Evolutionary conservation across 2,797 vertebrate species (phyloP).

Genomic region (Neostethus bicornis): DNA sequence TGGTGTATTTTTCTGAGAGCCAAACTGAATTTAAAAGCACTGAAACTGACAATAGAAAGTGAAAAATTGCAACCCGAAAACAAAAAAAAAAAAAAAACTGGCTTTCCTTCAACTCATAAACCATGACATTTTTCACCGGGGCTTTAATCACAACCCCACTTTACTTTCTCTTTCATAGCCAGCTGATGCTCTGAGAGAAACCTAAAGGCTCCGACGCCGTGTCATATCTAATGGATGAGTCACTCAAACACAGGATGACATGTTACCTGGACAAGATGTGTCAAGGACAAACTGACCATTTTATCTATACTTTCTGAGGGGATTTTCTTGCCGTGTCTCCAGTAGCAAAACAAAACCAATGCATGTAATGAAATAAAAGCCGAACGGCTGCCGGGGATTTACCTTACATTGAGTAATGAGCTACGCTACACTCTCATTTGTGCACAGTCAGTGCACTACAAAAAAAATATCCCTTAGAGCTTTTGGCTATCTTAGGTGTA

Average conservation of each 20-base stretch:
- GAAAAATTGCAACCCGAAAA: slow-evolving; percentile 41
- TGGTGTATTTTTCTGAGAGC: slow-evolving; percentile 11
- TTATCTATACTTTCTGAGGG: slow-evolving; percentile 49
- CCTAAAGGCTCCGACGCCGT: slow-evolving; percentile 30
- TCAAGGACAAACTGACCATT: slow-evolving; percentile 58
- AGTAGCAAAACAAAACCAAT: slow-evolving; percentile 21
- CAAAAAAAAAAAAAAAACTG: slow-evolving; percentile 30
- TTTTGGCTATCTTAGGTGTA: not conserved
- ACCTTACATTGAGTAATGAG: slow-evolving; percentile 35
- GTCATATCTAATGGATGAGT: slow-evolving; percentile 61
- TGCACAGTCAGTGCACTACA: slow-evolving; percentile 20
- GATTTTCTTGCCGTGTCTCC: slow-evolving; percentile 49
- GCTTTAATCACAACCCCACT: slow-evolving; percentile 42
- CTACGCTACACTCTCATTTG: slow-evolving; percentile 6
- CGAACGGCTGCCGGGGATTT: slow-evolving; percentile 46
- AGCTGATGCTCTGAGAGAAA: slow-evolving; percentile 25
- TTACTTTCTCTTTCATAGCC: slow-evolving; percentile 35
- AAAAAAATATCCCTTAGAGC: slow-evolving; percentile 16
- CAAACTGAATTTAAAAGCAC: slow-evolving; percentile 18
- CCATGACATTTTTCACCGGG: slow-evolving; percentile 14
- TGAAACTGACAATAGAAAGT: slow-evolving; percentile 25
- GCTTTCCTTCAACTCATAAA: slow-evolving; percentile 42
- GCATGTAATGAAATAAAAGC: slow-evolving; percentile 54
- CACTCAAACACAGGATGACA: slow-evolving; percentile 42
- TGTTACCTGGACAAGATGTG: slow-evolving; percentile 53